Base-by-base conservation (phyloP, 2,113 vertebrate genomes). In the Craseonycteris thonglongyai region DNA sequence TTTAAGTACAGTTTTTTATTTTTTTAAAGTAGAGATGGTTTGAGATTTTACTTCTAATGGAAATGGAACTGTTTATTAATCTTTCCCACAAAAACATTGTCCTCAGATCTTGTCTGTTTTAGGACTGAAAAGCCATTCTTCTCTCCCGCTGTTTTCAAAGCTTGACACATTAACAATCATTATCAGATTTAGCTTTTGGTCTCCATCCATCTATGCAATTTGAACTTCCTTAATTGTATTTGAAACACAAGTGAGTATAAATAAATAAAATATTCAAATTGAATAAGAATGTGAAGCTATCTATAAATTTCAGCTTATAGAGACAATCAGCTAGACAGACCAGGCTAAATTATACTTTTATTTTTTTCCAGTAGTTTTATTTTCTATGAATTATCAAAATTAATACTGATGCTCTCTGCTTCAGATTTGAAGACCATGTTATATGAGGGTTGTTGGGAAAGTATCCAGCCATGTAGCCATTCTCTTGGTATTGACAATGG, bases 1-100 rank as follows among this genome's bases (percentile, higher is more conserved):
- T 85, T 90, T 82, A 88, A 88, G 40, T 45, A 56, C 4, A 68
- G 24, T 35, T 79, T 66, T 30, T 35, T 58, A 65, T 83, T 59
- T 45, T 56, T 33, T 35, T 24, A 4, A 74, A 68, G 38, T 51
- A 86, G 61, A 86, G 35, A 82, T 82, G 21, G 10, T 42, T 95
- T 79, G 63, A 86, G 24, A 89, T 83, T 95, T 96, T 86, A 83
- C 10, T 94, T 79, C 33, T 66, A 96, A 75, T 88, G 68, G 86
- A 96, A 94, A 88, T 86, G 18, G 80, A 76, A 68, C 38, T 94
- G 7, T 78, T 80, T 47, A 58, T 65, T 79, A 82, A 65, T 79
- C 54, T 88, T 94, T 95, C 4, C 63, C 14, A 85, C 58, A 59
- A 56, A 87, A 96, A 68, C n/a, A 68, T n/a, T n/a, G n/a, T n/a